Evolutionary conservation across 2,888 invertebrate species (phyloP).

Genomic region (Atethmia centrago): DNA sequence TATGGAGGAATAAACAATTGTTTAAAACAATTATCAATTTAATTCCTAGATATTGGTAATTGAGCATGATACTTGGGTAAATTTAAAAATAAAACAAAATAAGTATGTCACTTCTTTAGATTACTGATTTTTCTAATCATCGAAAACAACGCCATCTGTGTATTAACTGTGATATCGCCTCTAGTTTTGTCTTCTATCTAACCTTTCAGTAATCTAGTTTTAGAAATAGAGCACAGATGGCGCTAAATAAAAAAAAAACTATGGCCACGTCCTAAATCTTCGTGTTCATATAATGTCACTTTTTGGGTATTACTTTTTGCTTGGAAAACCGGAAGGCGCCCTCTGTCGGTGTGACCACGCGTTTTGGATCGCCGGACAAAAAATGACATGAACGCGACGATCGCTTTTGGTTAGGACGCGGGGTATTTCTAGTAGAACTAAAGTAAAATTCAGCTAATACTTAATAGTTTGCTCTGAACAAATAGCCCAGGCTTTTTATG

Average conservation of each 20-base stretch:
- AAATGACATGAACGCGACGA: too few species aligned
- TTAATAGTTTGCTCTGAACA: too few species aligned
- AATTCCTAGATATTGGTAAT: neutral
- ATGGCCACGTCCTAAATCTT: too few species aligned
- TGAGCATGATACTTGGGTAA: neutral
- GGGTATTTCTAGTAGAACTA: too few species aligned
- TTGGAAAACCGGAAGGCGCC: too few species aligned
- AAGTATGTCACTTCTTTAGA: neutral
- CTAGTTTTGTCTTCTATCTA: neutral
- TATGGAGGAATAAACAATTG: conserved; percentile 17
- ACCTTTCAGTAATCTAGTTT: neutral
- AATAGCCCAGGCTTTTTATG: too few species aligned
- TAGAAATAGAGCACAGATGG: conserved; percentile 4
- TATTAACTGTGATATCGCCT: neutral
- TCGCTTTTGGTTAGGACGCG: too few species aligned
- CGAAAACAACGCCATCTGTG: conserved; percentile 37
- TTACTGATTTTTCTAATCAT: neutral
- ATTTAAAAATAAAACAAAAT: neutral
- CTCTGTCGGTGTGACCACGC: too few species aligned
- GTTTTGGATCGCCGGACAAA: too few species aligned
- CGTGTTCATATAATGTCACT: too few species aligned
- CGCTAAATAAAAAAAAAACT: neutral
- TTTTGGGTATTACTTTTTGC: too few species aligned
- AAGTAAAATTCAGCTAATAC: too few species aligned
- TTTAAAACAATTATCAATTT: neutral